Conservation (phyloP, 2,888 invertebrate species). For the Lysandra coridon region DNA sequence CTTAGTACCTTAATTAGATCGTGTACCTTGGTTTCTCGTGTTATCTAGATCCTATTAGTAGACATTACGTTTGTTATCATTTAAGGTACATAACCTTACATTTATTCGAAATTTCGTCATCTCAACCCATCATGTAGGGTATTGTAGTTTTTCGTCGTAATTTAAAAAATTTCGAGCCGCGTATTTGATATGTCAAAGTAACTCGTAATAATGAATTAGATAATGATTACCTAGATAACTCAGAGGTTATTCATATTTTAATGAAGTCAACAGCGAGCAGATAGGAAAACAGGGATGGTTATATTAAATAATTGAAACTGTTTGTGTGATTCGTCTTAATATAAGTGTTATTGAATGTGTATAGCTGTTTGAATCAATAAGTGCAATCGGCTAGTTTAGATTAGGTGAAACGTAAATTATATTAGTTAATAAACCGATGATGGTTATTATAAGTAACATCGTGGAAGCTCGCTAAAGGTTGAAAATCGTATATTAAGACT, state of each 20-base stretch:
- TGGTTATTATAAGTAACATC: conserved; percentile 47
- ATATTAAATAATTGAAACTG: conserved; percentile 67
- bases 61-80: conserved; percentile 50
- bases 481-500: conserved; percentile 53
- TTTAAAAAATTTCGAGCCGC: conserved; percentile 77
- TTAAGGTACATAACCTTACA: conserved; percentile 52
- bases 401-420: conserved; percentile 58
- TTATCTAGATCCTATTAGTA: conserved; percentile 51
- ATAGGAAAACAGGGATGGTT: conserved; percentile 80
- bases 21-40: conserved; percentile 43
- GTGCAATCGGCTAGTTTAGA: conserved; percentile 64
- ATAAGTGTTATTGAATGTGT: conserved; percentile 78
- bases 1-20: conserved; percentile 54
- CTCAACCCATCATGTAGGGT: conserved; percentile 73
- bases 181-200: conserved; percentile 80
- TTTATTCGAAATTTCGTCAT: conserved; percentile 57
- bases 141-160: conserved; percentile 67
- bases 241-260: conserved; percentile 68
- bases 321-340: conserved; percentile 75
- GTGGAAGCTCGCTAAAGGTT: conserved; percentile 74
- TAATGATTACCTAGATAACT: conserved; percentile 73
- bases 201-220: conserved; percentile 76
- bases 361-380: conserved; percentile 67
- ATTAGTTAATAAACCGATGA: conserved; percentile 50
- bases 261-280: conserved; percentile 72